Evolutionary conservation across 2,113 vertebrate species (phyloP), one percentile per base, ranked within the genome.

Genomic region (Pagrus major): DNA sequence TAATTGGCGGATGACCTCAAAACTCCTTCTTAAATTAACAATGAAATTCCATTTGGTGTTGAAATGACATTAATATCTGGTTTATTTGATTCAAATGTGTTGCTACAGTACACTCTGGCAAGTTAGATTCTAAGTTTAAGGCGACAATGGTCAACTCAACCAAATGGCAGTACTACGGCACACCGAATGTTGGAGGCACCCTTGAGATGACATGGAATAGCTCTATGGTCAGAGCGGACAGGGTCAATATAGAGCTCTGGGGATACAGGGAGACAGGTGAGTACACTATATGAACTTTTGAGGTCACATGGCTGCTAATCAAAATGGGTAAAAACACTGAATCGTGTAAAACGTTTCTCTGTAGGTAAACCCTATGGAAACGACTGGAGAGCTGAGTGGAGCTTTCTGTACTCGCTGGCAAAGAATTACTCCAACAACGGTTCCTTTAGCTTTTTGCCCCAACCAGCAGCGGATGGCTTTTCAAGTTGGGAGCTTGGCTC

Each of bases 161-260:
- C 2, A 94, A 92, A 58, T 99, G 98, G 98, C 98, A 99, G 56
- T 98, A 99, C 79, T 98, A 98, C 0, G 97, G 98, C 35, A 99
- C 97, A 0, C 67, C 95, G 0, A 60, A 76, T n/a, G 90, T 90
- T 0, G 51, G 63, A 0, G 97, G 96, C 1, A 77, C 49, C 65
- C 91, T 99, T 73, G 88, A 91, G 5, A 71, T 99, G 80, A 93
- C 76, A 10, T 99, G 98, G 98, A 79, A 91, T 2, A 16, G 73
- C 0, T 81, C 91, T 1, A 47, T 88, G 33, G 91, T 99, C 42
- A 71, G 73, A 73, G 80, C 89, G 0, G 20, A 76, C 1, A 33
- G 2, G 0, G 71, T 98, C 74, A 95, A 94, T 51, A 87, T 99
- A 10, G 98, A 99, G 87, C 93, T 99, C 69, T 99, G 98, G 98